phyloP scores from a whole-genome alignment of 92 coral and sea anemone species.

The Galaxea fascicularis region DNA sequence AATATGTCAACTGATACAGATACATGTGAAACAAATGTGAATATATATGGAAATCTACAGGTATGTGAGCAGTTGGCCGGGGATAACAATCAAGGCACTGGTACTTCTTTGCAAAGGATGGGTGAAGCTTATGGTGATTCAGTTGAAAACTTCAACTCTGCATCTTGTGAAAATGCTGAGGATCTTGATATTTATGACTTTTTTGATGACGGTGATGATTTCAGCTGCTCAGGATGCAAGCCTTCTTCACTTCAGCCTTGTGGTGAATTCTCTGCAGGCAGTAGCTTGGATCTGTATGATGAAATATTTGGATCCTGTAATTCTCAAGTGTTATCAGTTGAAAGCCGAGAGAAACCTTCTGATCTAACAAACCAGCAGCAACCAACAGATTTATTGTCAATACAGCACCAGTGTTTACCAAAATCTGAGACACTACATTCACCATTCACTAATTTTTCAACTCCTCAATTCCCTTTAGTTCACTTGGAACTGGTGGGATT shows the following conservation, averaged over 20 bases:
- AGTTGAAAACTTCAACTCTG: not conserved
- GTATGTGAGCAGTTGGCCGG: not conserved
- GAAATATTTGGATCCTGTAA: slow-evolving; percentile 16
- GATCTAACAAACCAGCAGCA: not conserved
- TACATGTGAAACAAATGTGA: not conserved
- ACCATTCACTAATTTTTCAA: not conserved
- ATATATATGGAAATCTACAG: not conserved
- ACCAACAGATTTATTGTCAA: not conserved
- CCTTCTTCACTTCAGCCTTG: not conserved
- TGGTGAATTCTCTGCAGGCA: not conserved
- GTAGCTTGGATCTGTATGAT: slow-evolving; percentile 30
- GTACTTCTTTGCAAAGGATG: not conserved
- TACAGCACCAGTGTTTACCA: not conserved
- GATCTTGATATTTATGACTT: slow-evolving; percentile 37
- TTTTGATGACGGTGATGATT: not conserved
- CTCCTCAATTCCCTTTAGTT: slow-evolving; percentile 6
- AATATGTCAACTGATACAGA: not conserved
- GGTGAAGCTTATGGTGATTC: not conserved
- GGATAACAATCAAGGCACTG: not conserved
- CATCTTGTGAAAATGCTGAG: not conserved
- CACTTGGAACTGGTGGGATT: slow-evolving; percentile 34
- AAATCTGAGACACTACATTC: not conserved
- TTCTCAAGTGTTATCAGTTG: not conserved
- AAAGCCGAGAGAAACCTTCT: not conserved
- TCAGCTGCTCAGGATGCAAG: not conserved